Evolutionary conservation across 2,888 invertebrate genomes (phyloP), one percentile per base, ranked within the genome.

Genomic region (Leptopterna dolabrata): DNA sequence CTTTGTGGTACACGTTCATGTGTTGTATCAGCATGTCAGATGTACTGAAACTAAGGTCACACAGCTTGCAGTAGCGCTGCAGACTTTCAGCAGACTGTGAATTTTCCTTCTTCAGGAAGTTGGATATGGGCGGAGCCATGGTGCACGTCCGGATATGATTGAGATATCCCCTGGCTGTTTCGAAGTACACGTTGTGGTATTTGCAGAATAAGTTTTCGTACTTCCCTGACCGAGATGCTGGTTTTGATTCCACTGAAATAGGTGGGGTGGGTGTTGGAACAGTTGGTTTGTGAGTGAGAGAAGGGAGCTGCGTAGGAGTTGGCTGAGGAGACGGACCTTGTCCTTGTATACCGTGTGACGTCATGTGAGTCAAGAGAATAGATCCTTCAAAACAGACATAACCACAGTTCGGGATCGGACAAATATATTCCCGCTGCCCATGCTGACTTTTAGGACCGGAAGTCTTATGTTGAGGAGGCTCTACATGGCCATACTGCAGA

Each of bases 361-460:
- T 89, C 88, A 89, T 89, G 47, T 89, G 88, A 41, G 76, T 82
- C 51, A 89, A 80, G 7, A 89, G 70, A 16, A 71, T 51, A 0
- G 84, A 63, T 3, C 88, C 88, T 84, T 89, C 88, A 14, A 55
- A 76, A 55, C 88, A 89, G 19, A 87, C 71, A 84, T 84, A 89
- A 47, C 87, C 78, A 70, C 88, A 89, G 47, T 89, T 88, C 3
- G 87, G 86, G 19, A 89, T 89, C 29, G 88, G 88, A 24, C 88
- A 89, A 24, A 88, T 88, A 70, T 82, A 87, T 41, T 87, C 87
- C 29, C 87, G 24, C 24, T 55, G 41, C 24, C 47, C 30, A 27
- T 47, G 30, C n/a, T 30, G 24, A 19, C 36, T 36, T 36, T 30
- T 43, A 29, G 47, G 30, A 16, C 30, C 16, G 2, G 13, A 14